Percentiles rank a stretch among this genome's conserved stretches.
Conservation (phyloP, 2,888 invertebrate genomes). For the Taenaris catops region DNA sequence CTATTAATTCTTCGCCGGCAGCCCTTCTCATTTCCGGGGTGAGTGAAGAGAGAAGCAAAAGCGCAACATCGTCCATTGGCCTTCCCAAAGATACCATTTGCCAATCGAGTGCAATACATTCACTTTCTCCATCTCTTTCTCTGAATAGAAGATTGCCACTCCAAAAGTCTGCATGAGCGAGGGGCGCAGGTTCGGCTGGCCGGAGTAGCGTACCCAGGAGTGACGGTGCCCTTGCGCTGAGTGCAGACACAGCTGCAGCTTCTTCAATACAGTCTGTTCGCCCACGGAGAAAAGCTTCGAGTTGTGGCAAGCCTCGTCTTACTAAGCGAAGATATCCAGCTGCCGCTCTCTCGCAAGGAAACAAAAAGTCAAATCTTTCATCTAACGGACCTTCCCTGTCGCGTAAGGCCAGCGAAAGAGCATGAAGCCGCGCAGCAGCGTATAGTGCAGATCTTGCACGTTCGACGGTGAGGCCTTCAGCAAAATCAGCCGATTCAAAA, state of each 20-base stretch:
- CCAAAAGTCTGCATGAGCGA: conserved; percentile 93
- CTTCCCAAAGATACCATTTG: conserved; percentile 90
- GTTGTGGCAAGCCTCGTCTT: conserved; percentile 87
- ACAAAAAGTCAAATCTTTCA: conserved; percentile 81
- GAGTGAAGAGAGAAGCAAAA: conserved; percentile 85
- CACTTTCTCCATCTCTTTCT: conserved; percentile 67
- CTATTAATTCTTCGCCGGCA: conserved; percentile 82
- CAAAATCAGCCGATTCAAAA: conserved; percentile 83
- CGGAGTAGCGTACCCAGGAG: conserved; percentile 85
- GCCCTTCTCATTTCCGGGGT: conserved; percentile 84
- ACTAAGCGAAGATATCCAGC: conserved; percentile 90
- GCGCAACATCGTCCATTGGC: conserved; percentile 89
- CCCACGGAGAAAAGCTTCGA: conserved; percentile 85
- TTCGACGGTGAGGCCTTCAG: conserved; percentile 81
- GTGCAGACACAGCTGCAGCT: conserved; percentile 81
- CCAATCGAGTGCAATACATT: conserved; percentile 89
- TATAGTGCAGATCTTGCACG: conserved; percentile 85
- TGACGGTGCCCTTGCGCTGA: conserved; percentile 85
- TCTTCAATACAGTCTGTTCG: conserved; percentile 82
- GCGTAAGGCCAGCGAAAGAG: conserved; percentile 81
- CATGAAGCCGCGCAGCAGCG: conserved; percentile 86
- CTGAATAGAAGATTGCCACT: conserved; percentile 88
- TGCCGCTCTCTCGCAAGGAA: conserved; percentile 88
- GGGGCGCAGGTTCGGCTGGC: conserved; percentile 86
- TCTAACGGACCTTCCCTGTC: conserved; percentile 70